Evolutionary conservation across 2,797 vertebrate genomes (phyloP).

Genomic region (Monodelphis domestica): DNA sequence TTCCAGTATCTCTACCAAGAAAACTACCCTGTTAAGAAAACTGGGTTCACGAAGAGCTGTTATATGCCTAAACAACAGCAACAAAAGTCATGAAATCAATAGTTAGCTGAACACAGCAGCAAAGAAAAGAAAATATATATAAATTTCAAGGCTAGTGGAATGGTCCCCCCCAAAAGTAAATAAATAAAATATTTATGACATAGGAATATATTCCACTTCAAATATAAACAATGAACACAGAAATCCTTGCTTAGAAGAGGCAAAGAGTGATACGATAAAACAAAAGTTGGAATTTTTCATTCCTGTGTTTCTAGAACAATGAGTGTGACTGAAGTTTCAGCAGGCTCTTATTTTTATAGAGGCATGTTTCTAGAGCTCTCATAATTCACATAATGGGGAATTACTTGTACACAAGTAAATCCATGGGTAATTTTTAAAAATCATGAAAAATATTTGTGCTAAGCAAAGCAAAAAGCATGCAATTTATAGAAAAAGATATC

Average conservation of each 20-base stretch:
- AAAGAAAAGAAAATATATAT: slow-evolving; percentile 16
- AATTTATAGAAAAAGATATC: neutral
- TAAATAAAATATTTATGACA: neutral
- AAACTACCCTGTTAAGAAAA: too few relatives aligned
- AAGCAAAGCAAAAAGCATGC: neutral
- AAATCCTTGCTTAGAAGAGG: neutral
- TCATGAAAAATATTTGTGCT: neutral
- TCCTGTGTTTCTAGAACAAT: neutral
- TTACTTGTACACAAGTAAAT: neutral
- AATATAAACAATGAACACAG: neutral
- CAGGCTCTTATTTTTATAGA: neutral
- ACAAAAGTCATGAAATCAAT: slow-evolving; percentile 18
- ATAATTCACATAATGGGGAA: neutral
- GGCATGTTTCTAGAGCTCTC: neutral
- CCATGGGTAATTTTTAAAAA: neutral
- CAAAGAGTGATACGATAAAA: neutral
- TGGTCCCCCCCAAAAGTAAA: neutral
- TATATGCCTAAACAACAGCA: neutral
- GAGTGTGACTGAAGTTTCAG: neutral
- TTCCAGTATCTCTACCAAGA: neutral
- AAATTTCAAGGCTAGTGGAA: neutral
- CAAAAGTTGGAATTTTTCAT: neutral
- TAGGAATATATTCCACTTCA: neutral
- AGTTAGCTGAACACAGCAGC: neutral
- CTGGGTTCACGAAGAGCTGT: neutral